These are phyloP conservation scores for Saimiri boliviensis DNA, from an alignment of 2,113 vertebrate genomes.

Conservation along the genomic window DNA sequence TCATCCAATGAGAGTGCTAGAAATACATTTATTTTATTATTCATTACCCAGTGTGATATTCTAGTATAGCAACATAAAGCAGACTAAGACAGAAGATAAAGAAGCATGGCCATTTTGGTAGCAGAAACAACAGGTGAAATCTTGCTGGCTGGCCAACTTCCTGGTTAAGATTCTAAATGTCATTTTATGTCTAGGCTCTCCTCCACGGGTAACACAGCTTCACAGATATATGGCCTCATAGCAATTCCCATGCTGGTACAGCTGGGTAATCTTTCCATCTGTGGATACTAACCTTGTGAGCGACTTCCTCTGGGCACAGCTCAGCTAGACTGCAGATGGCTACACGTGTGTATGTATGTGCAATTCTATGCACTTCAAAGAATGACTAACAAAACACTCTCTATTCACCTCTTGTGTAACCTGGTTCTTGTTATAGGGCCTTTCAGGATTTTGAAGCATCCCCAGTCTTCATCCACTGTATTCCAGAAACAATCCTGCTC, in stretches of 20 bases:
- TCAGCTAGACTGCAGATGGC: no score
- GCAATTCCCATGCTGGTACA: background rate
- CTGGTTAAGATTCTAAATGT: background rate
- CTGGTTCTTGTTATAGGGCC: background rate
- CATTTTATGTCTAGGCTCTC: background rate
- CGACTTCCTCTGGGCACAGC: background rate
- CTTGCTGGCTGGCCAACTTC: background rate
- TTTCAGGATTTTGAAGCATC: background rate
- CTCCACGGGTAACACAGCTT: background rate
- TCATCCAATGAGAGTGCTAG: background rate
- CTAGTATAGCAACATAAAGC: background rate
- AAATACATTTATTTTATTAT: background rate
- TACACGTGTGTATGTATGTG: background rate
- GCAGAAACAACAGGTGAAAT: background rate
- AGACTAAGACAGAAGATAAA: background rate
- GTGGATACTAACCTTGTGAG: background rate
- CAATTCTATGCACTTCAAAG: background rate
- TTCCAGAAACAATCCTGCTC: background rate
- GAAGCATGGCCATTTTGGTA: no score
- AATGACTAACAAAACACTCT: background rate
- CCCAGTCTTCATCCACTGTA: background rate
- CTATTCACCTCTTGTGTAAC: background rate
- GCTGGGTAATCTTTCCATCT: background rate
- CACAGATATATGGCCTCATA: background rate
- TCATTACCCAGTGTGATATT: background rate